These are phyloP conservation scores for Onychomys arenicola DNA, from an alignment of 2,797 vertebrate species.

Conservation along the genomic window DNA sequence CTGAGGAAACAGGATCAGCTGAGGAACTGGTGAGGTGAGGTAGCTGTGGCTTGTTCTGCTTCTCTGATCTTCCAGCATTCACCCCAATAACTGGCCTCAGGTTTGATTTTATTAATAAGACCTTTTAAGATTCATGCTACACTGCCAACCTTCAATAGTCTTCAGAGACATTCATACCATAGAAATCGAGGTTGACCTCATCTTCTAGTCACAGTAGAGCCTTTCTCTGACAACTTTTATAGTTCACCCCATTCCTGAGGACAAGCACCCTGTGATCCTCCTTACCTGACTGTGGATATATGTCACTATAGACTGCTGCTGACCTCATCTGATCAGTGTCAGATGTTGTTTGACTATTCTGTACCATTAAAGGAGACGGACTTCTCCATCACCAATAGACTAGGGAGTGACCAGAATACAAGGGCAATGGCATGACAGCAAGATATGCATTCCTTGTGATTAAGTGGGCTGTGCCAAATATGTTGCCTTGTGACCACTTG, in stretches of 20 bases:
- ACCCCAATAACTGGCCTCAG: too few species aligned
- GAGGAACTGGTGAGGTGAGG: too few species aligned
- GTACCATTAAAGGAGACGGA: neutral
- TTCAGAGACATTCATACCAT: neutral
- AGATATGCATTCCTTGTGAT: neutral
- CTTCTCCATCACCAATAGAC: neutral
- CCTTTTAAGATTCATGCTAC: too few species aligned
- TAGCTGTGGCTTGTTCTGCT: too few species aligned
- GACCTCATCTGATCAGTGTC: neutral
- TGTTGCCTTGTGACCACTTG: neutral
- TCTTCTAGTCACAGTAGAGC: neutral
- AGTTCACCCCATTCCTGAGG: neutral
- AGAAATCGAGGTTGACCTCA: neutral
- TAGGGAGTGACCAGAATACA: neutral
- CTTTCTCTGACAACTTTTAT: neutral
- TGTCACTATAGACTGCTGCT: neutral
- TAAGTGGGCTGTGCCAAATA: neutral
- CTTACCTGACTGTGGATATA: neutral
- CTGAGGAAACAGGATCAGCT: too few species aligned
- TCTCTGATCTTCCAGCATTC: too few species aligned
- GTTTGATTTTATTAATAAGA: too few species aligned
- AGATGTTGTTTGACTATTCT: neutral
- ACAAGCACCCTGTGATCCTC: neutral
- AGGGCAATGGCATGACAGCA: neutral
- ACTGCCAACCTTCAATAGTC: neutral